Evolutionary conservation across 2,888 invertebrate species (phyloP).

Genomic region (Liopterus haemorrhoidalis): DNA sequence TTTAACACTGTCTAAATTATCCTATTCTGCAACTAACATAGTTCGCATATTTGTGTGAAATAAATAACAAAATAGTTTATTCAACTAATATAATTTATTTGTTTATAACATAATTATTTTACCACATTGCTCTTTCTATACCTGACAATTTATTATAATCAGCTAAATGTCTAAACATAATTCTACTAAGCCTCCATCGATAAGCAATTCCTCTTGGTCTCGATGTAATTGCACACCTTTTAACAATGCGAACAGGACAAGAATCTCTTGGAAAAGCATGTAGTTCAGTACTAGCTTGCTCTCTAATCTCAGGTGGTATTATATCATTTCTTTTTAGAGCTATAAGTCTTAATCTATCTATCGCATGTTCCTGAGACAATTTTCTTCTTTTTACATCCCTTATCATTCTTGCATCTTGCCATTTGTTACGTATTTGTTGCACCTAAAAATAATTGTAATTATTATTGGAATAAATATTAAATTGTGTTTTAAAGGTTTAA

Average conservation of each 20-base stretch:
- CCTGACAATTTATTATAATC: constrained; percentile 92
- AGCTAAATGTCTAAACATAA: constrained; percentile 83
- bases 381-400: constrained; percentile 80
- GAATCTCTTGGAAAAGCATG: constrained; percentile 70
- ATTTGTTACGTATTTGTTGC: constrained; percentile 69
- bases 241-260: constrained; percentile 56
- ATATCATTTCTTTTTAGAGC: constrained; percentile 79
- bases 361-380: constrained; percentile 65
- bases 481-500: too few species aligned
- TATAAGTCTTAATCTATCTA: constrained; percentile 73
- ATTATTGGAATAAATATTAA: too few species aligned
- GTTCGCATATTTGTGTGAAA: too few species aligned
- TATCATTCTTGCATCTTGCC: constrained; percentile 78
- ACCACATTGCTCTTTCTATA: constrained; percentile 93
- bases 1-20: neutral
- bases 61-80: too few species aligned
- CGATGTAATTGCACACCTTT: constrained; percentile 85
- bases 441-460: constrained; percentile 49
- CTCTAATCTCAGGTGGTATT: constrained; percentile 73
- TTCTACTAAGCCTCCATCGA: constrained; percentile 82
- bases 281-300: constrained; percentile 71
- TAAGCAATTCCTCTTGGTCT: constrained; percentile 73
- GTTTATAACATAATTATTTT: too few species aligned
- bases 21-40: too few species aligned
- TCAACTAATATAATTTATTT: too few species aligned